Conservation (phyloP, 2,113 vertebrate genomes). For the Gyps fulvus region DNA sequence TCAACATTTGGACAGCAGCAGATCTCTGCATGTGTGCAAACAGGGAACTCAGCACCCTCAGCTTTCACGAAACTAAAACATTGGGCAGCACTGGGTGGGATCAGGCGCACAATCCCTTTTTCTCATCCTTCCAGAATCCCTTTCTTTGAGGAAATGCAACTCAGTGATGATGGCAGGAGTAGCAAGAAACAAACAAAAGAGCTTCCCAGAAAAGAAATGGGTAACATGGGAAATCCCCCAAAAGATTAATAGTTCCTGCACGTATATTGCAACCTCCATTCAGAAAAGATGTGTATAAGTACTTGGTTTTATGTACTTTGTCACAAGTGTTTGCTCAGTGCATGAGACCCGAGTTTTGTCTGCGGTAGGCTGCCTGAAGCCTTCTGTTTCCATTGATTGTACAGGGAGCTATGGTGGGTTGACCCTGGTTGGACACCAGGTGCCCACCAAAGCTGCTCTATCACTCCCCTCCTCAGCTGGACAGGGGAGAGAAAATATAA, state of each 20-base stretch:
- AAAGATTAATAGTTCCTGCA: neutral
- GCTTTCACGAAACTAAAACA: neutral
- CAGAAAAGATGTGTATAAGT: neutral
- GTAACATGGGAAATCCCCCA: neutral
- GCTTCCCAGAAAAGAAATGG: neutral
- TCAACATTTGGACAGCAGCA: neutral
- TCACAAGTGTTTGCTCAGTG: neutral
- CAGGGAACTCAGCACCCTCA: neutral
- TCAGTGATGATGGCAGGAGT: neutral
- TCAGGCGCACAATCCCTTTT: neutral
- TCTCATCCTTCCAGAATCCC: neutral
- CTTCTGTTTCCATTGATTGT: fast-evolving
- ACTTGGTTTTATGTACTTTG: neutral
- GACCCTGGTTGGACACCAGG: too few species aligned
- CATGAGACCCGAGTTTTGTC: neutral
- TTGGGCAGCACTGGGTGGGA: neutral
- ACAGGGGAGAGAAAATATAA: too few species aligned
- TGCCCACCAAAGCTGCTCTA: too few species aligned
- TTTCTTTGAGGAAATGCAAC: neutral
- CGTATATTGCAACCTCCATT: fast-evolving
- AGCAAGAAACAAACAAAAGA: neutral
- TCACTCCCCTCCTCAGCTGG: too few species aligned
- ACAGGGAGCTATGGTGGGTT: neutral
- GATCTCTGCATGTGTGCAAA: neutral
- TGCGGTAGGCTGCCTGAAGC: neutral